Evolutionary conservation across 2,888 invertebrate species (phyloP).

Genomic region (Pyrgus malvae): DNA sequence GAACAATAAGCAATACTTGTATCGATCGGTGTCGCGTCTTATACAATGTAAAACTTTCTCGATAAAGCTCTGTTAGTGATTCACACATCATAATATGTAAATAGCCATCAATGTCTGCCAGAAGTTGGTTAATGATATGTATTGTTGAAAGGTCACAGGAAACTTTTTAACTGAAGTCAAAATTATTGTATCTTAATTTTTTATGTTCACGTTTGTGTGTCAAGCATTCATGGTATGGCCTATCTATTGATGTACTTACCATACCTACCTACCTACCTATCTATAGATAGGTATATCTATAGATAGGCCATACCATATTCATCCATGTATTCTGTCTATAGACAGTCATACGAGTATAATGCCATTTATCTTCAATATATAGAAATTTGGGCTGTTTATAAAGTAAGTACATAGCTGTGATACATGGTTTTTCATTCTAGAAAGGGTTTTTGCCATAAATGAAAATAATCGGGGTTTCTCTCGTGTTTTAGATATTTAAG

Average conservation of each 20-base stretch:
- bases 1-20: slow-evolving; percentile 4
- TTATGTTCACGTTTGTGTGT: slow-evolving; percentile 15
- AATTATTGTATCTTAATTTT: slow-evolving; percentile 1
- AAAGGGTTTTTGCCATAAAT: no score
- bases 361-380: no score
- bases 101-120: slow-evolving; percentile 18
- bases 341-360: no score
- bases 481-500: no score
- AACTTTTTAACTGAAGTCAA: slow-evolving; percentile 8
- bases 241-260: not conserved
- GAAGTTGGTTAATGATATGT: slow-evolving; percentile 27
- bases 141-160: slow-evolving; percentile 23
- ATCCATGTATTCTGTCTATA: no score
- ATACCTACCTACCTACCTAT: not conserved
- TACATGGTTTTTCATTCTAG: no score
- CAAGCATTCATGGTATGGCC: slow-evolving; percentile 10
- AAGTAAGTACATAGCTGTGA: no score
- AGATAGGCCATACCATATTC: no score
- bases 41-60: slow-evolving; percentile 24
- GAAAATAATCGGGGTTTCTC: no score
- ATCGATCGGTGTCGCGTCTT: slow-evolving; percentile 7
- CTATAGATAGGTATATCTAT: no score
- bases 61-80: slow-evolving; percentile 12
- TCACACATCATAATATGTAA: slow-evolving; percentile 19
- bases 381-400: no score